phyloP scores from a whole-genome alignment of 2,797 vertebrate genomes.

The Sylvia borin region DNA sequence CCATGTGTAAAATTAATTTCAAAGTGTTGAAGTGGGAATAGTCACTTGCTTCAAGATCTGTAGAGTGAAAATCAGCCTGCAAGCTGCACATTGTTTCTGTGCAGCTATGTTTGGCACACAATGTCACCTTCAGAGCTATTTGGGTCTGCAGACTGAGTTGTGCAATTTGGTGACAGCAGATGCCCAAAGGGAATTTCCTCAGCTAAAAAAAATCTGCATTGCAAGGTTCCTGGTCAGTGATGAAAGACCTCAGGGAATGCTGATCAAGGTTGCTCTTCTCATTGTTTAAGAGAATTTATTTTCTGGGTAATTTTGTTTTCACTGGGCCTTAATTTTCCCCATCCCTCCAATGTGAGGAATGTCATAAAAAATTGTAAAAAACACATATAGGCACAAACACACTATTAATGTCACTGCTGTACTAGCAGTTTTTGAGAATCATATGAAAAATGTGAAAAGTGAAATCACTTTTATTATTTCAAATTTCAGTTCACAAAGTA shows the following conservation, averaged over 20 bases:
- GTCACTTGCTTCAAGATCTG: constrained; percentile 16
- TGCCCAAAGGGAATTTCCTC: constrained; percentile 19
- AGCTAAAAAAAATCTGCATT: neutral
- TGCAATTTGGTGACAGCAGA: neutral
- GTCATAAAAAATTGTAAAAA: neutral
- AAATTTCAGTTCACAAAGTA: neutral
- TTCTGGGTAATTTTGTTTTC: neutral
- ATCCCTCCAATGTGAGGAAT: neutral
- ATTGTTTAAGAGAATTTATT: neutral
- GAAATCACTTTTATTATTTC: neutral
- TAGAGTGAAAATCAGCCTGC: constrained; percentile 45
- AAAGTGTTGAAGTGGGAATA: constrained; percentile 41
- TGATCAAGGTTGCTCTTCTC: neutral
- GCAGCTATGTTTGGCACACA: constrained; percentile 37
- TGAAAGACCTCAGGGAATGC: neutral
- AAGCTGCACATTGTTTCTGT: neutral
- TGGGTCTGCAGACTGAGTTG: constrained; percentile 10
- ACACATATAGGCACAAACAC: neutral
- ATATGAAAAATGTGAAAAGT: no score
- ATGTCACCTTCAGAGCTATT: constrained; percentile 49
- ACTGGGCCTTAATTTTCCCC: neutral
- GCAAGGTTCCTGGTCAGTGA: neutral
- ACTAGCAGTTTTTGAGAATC: neutral
- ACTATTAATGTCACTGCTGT: neutral
- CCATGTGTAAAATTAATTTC: constrained; percentile 47